Base-by-base conservation (phyloP, 2,113 vertebrate genomes). In the Coturnix japonica region DNA sequence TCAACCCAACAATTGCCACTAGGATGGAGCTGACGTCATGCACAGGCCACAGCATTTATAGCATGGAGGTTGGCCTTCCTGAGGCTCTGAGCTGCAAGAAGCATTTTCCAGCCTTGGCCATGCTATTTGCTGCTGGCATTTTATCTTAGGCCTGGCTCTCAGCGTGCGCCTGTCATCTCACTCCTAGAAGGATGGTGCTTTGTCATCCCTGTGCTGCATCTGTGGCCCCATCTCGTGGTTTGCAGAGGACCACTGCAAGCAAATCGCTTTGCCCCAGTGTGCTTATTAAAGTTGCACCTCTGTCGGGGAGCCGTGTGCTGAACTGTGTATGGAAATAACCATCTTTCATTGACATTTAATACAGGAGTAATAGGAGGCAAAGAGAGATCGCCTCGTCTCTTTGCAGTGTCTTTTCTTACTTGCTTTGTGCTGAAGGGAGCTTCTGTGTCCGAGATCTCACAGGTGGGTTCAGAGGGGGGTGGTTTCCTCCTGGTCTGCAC, bases 31-130 rank as follows among this genome's bases (percentile, higher is more conserved):
- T 95, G 30, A 92, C 92, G 91, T 94, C 95, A 95, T 4, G 21
- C 91, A 7, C 61, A 78, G 80, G 80, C 96, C 94, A 93, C 92
- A 35, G 95, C 92, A 89, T 95, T 94, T 95, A 93, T 95, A 95
- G 94, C 81, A 74, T 87, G 94, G 91, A 96, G 87, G 86, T 61
- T 92, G 91, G 26, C 81, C 86, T 94, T 95, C 93, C 92, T 56
- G 89, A 89, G 81, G 92, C 92, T 89, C 73, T 37, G 89, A 76
- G 91, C 87, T 89, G 81, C 81, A 66, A 54, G 74, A 47, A 5
- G 78, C 46, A 86, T 70, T 90, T 88, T 47, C 77, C 92, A 94
- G 74, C n/a, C 4, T 2, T 0, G 69, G 80, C 84, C 7, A 1
- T 13, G 81, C n/a, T 43, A 1, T 70, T 88, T 30, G 86, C 80